Conservation (phyloP, 2,797 vertebrate species). For the Gymnothorax javanicus region DNA sequence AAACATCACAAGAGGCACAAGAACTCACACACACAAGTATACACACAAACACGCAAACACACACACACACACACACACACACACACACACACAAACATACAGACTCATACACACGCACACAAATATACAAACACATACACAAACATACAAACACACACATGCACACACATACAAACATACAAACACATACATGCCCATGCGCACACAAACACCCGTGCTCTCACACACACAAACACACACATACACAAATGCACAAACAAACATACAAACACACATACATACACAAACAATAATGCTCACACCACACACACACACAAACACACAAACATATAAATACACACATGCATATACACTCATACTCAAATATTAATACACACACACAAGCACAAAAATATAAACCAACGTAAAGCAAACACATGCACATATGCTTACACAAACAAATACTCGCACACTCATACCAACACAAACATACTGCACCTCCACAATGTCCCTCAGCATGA, state of each 20-base stretch:
- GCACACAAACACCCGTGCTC: slow-evolving; percentile 1
- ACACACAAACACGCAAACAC: slow-evolving; percentile 5
- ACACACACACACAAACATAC: neutral
- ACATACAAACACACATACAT: neutral
- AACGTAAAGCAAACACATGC: neutral
- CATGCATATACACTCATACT: neutral
- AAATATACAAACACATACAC: slow-evolving; percentile 13
- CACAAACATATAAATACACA: neutral
- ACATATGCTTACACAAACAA: neutral
- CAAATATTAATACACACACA: slow-evolving; percentile 4
- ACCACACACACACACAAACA: slow-evolving; percentile 9
- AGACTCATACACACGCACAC: neutral
- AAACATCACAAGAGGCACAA: too few relatives aligned
- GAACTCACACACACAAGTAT: too few relatives aligned
- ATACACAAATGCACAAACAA: slow-evolving; percentile 15
- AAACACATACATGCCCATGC: neutral
- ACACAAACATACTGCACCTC: too few relatives aligned
- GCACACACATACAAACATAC: slow-evolving; percentile 27
- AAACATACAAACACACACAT: slow-evolving; percentile 24
- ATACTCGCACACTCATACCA: too few relatives aligned
- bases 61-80: neutral
- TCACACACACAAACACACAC: neutral
- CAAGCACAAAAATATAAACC: neutral
- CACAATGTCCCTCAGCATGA: neutral
- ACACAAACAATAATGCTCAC: neutral